These are phyloP conservation scores for Chanos chanos DNA, from an alignment of 2,797 vertebrate genomes.

Conservation along the genomic window DNA sequence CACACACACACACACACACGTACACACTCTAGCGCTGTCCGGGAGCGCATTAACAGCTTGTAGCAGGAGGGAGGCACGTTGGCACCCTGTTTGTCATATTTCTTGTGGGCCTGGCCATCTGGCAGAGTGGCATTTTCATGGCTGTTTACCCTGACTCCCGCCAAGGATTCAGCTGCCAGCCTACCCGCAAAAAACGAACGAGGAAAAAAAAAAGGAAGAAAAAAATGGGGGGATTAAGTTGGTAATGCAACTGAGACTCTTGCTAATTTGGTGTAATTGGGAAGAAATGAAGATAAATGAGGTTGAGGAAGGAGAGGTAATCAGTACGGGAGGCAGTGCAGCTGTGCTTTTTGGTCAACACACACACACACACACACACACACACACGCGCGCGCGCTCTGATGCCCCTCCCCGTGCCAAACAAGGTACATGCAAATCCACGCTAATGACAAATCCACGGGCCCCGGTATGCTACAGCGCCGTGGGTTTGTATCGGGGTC, in stretches of 20 bases:
- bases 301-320: slow-evolving; percentile 83
- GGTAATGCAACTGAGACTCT: slow-evolving; percentile 89
- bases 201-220: slow-evolving; percentile 67
- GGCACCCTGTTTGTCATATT: slow-evolving; percentile 83
- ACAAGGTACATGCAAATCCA: slow-evolving; percentile 79
- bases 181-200: slow-evolving; percentile 78
- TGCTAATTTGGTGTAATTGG: slow-evolving; percentile 92
- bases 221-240: slow-evolving; percentile 85
- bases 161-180: slow-evolving; percentile 89
- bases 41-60: slow-evolving; percentile 77
- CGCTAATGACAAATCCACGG: slow-evolving; percentile 76
- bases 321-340: slow-evolving; percentile 82
- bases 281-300: slow-evolving; percentile 95
- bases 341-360: slow-evolving; percentile 80
- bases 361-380: slow-evolving; percentile 63
- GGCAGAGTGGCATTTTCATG: slow-evolving; percentile 86
- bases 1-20: slow-evolving; percentile 25
- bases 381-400: slow-evolving; percentile 61
- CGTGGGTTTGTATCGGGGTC: too few relatives aligned
- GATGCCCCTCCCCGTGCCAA: slow-evolving; percentile 71
- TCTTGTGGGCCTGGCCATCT: slow-evolving; percentile 84
- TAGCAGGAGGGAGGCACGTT: slow-evolving; percentile 76
- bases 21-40: slow-evolving; percentile 36
- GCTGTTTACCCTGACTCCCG: slow-evolving; percentile 84
- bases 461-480: slow-evolving; percentile 62